A percentile compares a stretch with the other conserved stretches of the same genome.
phyloP scores from a whole-genome alignment of 1,140 invertebrate genomes.

The Plodia interpunctella region DNA sequence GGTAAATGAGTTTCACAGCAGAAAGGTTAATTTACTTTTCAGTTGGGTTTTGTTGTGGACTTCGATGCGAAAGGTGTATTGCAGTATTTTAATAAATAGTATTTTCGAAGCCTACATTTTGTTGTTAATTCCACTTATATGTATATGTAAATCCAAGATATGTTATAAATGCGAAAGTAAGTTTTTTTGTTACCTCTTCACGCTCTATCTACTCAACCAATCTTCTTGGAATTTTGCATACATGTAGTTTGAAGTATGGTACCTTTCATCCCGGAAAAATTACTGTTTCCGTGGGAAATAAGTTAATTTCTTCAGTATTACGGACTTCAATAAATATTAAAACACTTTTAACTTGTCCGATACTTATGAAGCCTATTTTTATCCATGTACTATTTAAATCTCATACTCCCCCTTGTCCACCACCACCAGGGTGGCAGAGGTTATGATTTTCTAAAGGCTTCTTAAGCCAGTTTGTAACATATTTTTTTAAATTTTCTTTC shows the following conservation, averaged over 20 bases:
- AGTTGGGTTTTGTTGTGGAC: slow-evolving; percentile 47
- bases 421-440: slow-evolving; percentile 25
- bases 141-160: too few relatives aligned
- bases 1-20: slow-evolving; percentile 69
- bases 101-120: not conserved
- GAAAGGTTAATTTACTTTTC: slow-evolving; percentile 72
- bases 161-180: not conserved
- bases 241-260: too few relatives aligned
- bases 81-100: not conserved
- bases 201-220: too few relatives aligned
- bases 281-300: too few relatives aligned
- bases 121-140: too few relatives aligned
- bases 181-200: too few relatives aligned
- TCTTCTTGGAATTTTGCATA: too few relatives aligned
- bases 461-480: slow-evolving; percentile 13
- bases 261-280: too few relatives aligned
- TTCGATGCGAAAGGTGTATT: slow-evolving; percentile 43
- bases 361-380: too few relatives aligned
- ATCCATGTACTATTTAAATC: slow-evolving; percentile 65
- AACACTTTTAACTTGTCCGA: too few relatives aligned
- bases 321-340: too few relatives aligned
- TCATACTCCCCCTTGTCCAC: slow-evolving; percentile 34
- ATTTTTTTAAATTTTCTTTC: slow-evolving; percentile 13
- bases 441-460: slow-evolving; percentile 45
- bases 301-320: too few relatives aligned